These are phyloP conservation scores for Scrobipalpa costella DNA, from an alignment of 2,888 invertebrate genomes.

Conservation along the genomic window DNA sequence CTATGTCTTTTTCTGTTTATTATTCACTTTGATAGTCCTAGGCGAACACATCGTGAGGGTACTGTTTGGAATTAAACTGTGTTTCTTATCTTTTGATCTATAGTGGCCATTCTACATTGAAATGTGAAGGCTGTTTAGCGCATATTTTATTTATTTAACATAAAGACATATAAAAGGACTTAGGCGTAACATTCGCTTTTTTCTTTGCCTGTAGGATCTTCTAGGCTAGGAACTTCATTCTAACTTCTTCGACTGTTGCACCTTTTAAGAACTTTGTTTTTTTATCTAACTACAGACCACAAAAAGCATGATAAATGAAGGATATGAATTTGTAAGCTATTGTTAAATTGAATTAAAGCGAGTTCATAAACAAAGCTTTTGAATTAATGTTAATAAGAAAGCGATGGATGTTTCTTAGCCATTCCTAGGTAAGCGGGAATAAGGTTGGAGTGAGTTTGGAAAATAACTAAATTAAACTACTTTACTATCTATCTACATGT, in stretches of 20 bases:
- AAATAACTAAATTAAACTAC: no score
- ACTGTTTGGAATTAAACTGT: constrained; percentile 57
- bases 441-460: not conserved
- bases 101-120: constrained; percentile 29
- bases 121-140: constrained; percentile 28
- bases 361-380: not conserved
- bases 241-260: not conserved
- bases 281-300: not conserved
- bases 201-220: not conserved
- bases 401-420: not conserved
- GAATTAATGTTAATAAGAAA: not conserved
- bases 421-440: not conserved
- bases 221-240: not conserved
- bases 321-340: not conserved
- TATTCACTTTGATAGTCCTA: constrained; percentile 63
- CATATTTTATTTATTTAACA: constrained; percentile 17
- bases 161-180: not conserved
- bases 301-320: not conserved
- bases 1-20: constrained; percentile 53
- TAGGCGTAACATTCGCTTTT: not conserved
- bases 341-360: not conserved
- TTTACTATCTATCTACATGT: no score
- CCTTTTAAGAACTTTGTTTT: not conserved
- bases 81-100: constrained; percentile 53
- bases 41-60: constrained; percentile 59